Base-by-base conservation (phyloP, 2,888 invertebrate species). In the Drepana falcataria region DNA sequence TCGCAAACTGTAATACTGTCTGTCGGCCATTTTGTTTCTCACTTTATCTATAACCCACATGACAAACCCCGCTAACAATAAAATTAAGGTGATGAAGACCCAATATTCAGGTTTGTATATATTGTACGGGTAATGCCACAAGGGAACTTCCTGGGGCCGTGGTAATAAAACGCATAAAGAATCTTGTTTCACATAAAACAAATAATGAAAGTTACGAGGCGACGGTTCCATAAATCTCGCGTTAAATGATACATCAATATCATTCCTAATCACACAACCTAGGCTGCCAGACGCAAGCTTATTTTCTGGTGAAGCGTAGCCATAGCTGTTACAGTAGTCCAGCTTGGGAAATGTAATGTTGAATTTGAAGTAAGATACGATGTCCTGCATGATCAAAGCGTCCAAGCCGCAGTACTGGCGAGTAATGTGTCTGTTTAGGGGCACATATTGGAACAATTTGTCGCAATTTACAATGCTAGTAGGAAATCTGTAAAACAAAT, bases 191-290 rank as follows among this genome's bases (percentile, higher is more conserved):
- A 81, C 56, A 51, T 71, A 70, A 55, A 72, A 55, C 55, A 82
- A 54, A 54, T 69, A 83, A 51, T 62, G 54, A 55, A 73, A 66
- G 2, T 59, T 49, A 2, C 64, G 60, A 6, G 64, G 47, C 0
- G 68, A 58, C 41, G 40, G 54, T 1, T 73, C 70, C 63, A 83
- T 59, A 56, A 83, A 84, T 53, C 83, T 71, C 2, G 84, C 79
- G 62, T 83, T 82, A 44, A 84, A 84, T 0, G 84, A 83, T 55
- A 84, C 69, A 49, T 84, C 83, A 35, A 79, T 57, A 41, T 74
- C 62, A 4, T 66, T 57, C 2, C 65, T 59, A 21, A 73, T 40
- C 1, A 82, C 58, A 49, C 77, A 71, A 2, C 75, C 77, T 21
- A 84, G 68, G 53, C 72, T 75, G 0, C 82, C 82, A 2, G 66